Conservation (phyloP, 2,888 invertebrate genomes). For the Siphlonurus alternatus region DNA sequence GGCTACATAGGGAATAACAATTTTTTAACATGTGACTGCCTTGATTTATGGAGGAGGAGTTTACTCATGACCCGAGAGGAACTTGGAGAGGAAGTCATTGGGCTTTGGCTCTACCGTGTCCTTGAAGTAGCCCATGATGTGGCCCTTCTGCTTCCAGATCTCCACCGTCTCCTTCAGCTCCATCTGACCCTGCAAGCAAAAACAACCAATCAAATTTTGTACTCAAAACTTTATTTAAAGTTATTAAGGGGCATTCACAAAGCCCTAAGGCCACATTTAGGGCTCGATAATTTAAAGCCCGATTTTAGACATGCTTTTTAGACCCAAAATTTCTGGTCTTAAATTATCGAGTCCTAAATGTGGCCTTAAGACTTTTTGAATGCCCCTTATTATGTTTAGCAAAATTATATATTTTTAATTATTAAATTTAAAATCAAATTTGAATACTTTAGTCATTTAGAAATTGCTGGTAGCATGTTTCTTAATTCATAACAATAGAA, state of each 20-base stretch:
- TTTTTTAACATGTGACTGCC: neutral
- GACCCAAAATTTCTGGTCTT: no score
- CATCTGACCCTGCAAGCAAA: conserved; percentile 69
- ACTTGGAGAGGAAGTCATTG: conserved; percentile 82
- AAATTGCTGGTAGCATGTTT: neutral
- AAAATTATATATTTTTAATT: neutral
- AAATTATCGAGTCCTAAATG: no score
- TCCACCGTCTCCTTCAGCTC: conserved; percentile 74
- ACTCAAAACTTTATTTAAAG: no score
- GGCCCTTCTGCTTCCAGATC: conserved; percentile 78
- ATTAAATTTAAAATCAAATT: no score
- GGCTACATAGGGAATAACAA: neutral
- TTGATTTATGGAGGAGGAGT: no score
- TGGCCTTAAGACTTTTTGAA: no score
- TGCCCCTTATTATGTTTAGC: no score
- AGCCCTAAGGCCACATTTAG: no score
- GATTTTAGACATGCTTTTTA: no score
- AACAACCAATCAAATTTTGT: conserved; percentile 5
- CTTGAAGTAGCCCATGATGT: conserved; percentile 76
- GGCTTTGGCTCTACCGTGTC: conserved; percentile 72
- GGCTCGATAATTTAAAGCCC: no score
- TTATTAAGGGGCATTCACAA: no score
- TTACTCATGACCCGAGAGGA: conserved; percentile 50
- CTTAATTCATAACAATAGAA: neutral
- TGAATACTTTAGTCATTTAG: neutral